Evolutionary conservation across 2,888 invertebrate genomes (phyloP).

Genomic region (Athalia circularis): DNA sequence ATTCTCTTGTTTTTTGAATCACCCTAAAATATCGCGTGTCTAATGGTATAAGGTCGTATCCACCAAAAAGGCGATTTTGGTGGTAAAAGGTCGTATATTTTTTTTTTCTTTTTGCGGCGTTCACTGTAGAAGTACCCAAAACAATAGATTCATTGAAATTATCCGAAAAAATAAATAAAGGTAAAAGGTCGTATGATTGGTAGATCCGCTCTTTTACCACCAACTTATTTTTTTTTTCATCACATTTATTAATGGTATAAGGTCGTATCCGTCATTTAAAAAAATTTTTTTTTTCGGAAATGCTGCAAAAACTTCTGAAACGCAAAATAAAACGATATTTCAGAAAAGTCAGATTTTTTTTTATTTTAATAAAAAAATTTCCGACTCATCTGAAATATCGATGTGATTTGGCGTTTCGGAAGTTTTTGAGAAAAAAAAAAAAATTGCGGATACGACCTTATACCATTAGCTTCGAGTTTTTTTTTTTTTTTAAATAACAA

Average conservation of each 20-base stretch:
- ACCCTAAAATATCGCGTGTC: too few species aligned
- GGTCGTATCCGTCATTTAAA: neutral
- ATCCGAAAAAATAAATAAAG: neutral
- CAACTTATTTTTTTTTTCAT: neutral
- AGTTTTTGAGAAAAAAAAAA: neutral
- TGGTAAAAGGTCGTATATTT: constrained; percentile 9
- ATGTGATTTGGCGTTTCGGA: neutral
- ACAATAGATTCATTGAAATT: constrained; percentile 8
- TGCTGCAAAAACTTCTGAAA: neutral
- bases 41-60: too few species aligned
- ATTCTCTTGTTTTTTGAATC: too few species aligned
- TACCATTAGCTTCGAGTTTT: neutral
- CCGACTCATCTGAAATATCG: neutral
- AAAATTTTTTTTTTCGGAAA: neutral
- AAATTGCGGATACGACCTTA: neutral
- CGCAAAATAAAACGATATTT: neutral
- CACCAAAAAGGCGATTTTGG: neutral
- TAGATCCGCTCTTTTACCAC: neutral
- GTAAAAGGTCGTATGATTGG: constrained; percentile 12
- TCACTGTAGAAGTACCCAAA: neutral
- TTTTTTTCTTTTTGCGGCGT: neutral
- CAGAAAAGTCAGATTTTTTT: neutral
- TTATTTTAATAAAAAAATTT: neutral
- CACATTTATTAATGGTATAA: neutral
- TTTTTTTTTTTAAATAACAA: neutral